Evolutionary conservation across 2,888 invertebrate genomes (phyloP), one percentile per base, ranked within the genome.

Genomic region (Dione vanillae): DNA sequence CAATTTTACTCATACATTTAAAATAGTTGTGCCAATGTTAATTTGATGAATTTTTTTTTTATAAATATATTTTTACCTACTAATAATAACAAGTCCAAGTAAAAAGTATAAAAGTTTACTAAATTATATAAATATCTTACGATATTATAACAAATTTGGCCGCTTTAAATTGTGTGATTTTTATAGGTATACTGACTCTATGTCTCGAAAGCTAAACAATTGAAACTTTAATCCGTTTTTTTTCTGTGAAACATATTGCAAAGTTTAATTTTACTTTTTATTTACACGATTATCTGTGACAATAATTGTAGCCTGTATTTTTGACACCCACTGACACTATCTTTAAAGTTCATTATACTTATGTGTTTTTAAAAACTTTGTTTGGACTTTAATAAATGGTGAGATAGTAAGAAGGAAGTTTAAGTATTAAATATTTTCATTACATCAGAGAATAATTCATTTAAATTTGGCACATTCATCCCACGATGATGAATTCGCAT

Each of bases 391-490:
- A 37, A 37, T 37, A 35, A 1, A 37, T 54, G 49, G 49, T 0
- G 5, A 6, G 19, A 19, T 19, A 11, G 16, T 19, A 19, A 49
- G 49, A 6, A 2, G 10, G 10, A 16, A 10, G 14, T 14, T n/a
- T 16, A 8, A n/a, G 9, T n/a, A 35, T 54, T 54, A n/a, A 2
- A 2, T 54, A 54, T 37, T 54, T 54, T 16, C 37, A 37, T 11
- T 56, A n/a, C 16, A 56, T 16, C 10, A 40, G 37, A 35, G 45
- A 7, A 45, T 10, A 27, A 27, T 5, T 2, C 5, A 27, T 27
- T 27, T 27, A 27, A 27, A 27, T 27, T 27, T 61, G 61, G 61
- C 61, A 61, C 61, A 61, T 45, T 19, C 56, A 19, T 40, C 37
- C 20, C 1, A 27, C 9, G 19, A 14, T 11, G 45, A n/a, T 45